phyloP scores from a whole-genome alignment of 2,113 vertebrate genomes.

The Theristicus caerulescens region DNA sequence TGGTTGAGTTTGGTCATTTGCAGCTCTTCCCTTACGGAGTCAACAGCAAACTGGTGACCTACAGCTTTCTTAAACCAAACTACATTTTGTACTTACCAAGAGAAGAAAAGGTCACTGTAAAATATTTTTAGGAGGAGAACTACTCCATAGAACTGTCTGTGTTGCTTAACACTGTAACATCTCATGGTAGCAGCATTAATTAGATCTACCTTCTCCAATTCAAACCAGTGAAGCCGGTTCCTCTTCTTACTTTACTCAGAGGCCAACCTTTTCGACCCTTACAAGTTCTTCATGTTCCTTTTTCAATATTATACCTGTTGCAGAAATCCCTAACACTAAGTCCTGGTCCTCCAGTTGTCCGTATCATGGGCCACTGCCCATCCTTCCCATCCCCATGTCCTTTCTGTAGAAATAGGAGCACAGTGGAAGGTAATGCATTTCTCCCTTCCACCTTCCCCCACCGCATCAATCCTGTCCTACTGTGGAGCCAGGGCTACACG shows the following conservation, averaged over 20 bases:
- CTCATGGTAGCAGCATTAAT: not conserved
- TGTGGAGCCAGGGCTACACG: not conserved
- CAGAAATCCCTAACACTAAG: not conserved
- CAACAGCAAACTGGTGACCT: not conserved
- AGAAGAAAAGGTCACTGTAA: not conserved
- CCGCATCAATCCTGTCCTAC: not conserved
- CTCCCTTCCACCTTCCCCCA: not conserved
- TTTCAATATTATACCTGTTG: not conserved
- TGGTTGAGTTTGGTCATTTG: not conserved
- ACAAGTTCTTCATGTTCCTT: not conserved
- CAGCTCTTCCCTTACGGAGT: not conserved
- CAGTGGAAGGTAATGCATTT: not conserved
- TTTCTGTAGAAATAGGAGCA: not conserved
- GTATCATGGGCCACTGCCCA: rapidly evolving
- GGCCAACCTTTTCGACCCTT: not conserved
- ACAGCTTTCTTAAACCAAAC: not conserved
- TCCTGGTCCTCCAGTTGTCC: not conserved
- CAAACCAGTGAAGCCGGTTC: not conserved
- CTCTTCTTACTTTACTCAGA: not conserved
- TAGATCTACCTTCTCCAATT: not conserved
- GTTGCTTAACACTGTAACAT: not conserved
- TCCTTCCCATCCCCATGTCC: not conserved
- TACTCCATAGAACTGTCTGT: not conserved
- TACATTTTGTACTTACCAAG: not conserved
- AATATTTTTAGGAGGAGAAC: not conserved